These are phyloP conservation scores for Cyrtorhinus lividipennis DNA, from an alignment of 1,140 invertebrate species.

Conservation along the genomic window DNA sequence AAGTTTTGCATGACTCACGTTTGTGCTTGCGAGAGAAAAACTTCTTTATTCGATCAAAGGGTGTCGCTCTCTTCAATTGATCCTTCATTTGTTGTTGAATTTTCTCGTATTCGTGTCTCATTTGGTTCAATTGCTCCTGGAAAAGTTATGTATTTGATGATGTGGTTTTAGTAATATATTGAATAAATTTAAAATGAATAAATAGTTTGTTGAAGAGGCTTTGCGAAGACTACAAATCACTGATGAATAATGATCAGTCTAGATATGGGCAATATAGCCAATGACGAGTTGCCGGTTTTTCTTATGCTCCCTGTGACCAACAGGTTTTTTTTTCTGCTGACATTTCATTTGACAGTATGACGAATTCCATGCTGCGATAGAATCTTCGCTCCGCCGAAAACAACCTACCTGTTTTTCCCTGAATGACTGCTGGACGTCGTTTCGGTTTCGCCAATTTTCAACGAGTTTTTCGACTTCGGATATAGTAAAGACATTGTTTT, in stretches of 20 bases:
- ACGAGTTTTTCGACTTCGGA: constrained; percentile 69
- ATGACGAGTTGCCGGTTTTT: too few relatives aligned
- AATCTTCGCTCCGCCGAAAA: too few relatives aligned
- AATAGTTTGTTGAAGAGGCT: neutral
- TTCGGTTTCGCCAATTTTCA: constrained; percentile 67
- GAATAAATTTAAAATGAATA: neutral
- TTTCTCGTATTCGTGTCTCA: constrained; percentile 64
- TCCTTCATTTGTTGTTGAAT: constrained; percentile 61
- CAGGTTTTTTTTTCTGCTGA: too few relatives aligned
- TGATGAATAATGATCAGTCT: too few relatives aligned
- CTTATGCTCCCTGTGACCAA: too few relatives aligned
- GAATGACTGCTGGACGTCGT: constrained; percentile 69
- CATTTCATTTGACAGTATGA: too few relatives aligned
- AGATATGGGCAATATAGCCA: too few relatives aligned
- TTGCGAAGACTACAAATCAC: neutral
- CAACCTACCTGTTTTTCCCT: constrained; percentile 58
- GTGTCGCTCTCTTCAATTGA: constrained; percentile 52
- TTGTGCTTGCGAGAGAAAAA: constrained; percentile 52
- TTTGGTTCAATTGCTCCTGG: constrained; percentile 52
- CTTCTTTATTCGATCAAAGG: constrained; percentile 60
- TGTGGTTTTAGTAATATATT: too few relatives aligned
- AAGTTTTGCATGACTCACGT: too few relatives aligned
- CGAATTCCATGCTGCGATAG: too few relatives aligned
- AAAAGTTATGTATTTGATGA: too few relatives aligned
- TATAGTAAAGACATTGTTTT: constrained; percentile 74